These are phyloP conservation scores for Drosophila neutralis DNA, from an alignment of 2,888 invertebrate genomes.

Conservation along the genomic window DNA sequence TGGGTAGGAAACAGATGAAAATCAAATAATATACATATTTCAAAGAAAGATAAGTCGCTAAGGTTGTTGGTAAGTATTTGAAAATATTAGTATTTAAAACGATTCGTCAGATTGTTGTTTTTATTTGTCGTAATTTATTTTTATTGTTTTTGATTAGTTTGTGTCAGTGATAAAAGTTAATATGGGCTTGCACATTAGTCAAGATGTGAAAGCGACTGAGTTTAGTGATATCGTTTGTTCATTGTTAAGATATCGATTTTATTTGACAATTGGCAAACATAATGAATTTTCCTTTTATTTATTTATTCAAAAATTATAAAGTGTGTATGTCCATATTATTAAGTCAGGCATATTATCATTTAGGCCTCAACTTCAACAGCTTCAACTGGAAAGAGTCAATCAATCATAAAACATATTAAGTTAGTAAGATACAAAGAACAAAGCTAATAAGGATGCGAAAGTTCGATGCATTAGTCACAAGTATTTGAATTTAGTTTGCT, in stretches of 20 bases:
- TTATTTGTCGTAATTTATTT: constrained; percentile 13
- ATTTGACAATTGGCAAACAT: constrained; percentile 62
- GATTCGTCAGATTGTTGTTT: constrained; percentile 6
- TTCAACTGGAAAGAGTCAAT: constrained; percentile 85
- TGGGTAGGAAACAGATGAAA: constrained; percentile 5
- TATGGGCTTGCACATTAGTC: constrained; percentile 47
- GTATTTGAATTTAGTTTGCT: constrained; percentile 44
- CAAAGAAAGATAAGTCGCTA: constrained; percentile 1
- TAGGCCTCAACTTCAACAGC: constrained; percentile 84
- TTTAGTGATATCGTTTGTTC: constrained; percentile 63
- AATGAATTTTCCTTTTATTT: constrained; percentile 65
- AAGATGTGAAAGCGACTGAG: constrained; percentile 60
- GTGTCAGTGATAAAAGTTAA: constrained; percentile 14
- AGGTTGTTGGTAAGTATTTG: constrained; percentile 1
- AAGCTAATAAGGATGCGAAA: constrained; percentile 65
- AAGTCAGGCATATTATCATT: constrained; percentile 82
- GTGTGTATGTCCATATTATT: constrained; percentile 78
- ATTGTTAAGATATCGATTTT: constrained; percentile 56
- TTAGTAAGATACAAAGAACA: constrained; percentile 81
- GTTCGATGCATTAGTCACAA: constrained; percentile 72
- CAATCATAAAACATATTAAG: constrained; percentile 83
- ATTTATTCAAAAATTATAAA: constrained; percentile 67
- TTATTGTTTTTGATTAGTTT: not conserved
- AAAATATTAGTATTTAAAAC: constrained; percentile 15
- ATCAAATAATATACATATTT: constrained; percentile 4